Evolutionary conservation across 2,113 vertebrate genomes (phyloP), one percentile per base, ranked within the genome.

Genomic region (Lamprotornis superbus): DNA sequence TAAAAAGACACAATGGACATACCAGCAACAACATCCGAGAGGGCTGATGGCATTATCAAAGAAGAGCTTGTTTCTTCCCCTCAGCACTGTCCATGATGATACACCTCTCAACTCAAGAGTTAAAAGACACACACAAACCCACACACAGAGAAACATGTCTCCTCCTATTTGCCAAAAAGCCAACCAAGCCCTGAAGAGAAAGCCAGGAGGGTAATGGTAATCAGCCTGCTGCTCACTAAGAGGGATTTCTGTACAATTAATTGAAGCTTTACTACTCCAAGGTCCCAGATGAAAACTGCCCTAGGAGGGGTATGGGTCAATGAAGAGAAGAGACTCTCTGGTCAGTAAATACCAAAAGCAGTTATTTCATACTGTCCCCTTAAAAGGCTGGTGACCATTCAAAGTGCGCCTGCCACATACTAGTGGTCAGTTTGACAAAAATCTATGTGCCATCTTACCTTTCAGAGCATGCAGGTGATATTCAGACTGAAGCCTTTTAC

Each of bases 131-230:
- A 30, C 20, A 63, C 20, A 78, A 84, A 68, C 8, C 52, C 6
- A 52, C 2, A 63, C 8, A 63, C 13, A 50, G 9, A 49, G 12
- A 21, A 63, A 64, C 12, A 7, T 0, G 1, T 20, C 53, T 73
- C 28, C 23, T 61, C 23, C 31, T 33, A 6, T 27, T 22, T 59
- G 64, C 47, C 52, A 63, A 55, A 90, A 95, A 83, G 47, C 9
- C 53, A 76, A 30, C 7, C 18, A 37, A 59, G 39, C 15, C 52
- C 56, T 16, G 39, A 56, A 49, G 10, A 69, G 50, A 81, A 65
- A 74, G 30, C 25, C 47, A 13, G 25, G 1, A 15, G 25, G 9
- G 10, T 13, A 33, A 56, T 12, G 8, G 16, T 16, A 12, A 67
- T 37, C 46, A 61, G 33, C n/a, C 35, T 0, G 12, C 28, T 50